Evolutionary conservation across 1,140 invertebrate species (phyloP).

Genomic region (Lordiphosa clarofinis): DNA sequence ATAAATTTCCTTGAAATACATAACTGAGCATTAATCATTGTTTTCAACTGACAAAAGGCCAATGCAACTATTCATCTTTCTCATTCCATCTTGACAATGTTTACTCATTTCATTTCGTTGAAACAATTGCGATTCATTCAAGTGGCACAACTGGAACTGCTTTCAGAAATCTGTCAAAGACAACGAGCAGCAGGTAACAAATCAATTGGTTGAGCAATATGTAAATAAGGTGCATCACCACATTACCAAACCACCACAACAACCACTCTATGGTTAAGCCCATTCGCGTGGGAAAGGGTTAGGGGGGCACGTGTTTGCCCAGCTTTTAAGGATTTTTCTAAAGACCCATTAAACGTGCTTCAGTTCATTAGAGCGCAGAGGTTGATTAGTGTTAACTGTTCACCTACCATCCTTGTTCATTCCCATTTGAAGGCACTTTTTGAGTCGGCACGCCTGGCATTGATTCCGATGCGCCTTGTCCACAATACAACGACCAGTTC

Average conservation of each 20-base stretch:
- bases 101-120: constrained; percentile 22
- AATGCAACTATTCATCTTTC: no score
- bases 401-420: constrained; percentile 99
- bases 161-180: constrained; percentile 72
- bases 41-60: no score
- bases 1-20: no score
- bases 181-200: constrained; percentile 72
- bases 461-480: constrained; percentile 99
- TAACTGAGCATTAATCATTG: no score
- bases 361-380: constrained; percentile 67
- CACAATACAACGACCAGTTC: constrained; percentile 96
- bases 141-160: constrained; percentile 47
- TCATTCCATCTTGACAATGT: not conserved
- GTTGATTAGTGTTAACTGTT: constrained; percentile 18
- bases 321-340: constrained; percentile 51
- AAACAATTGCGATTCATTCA: constrained; percentile 52
- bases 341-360: constrained; percentile 69
- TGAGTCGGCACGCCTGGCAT: constrained; percentile 97
- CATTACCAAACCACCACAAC: no score
- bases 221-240: constrained; percentile 61
- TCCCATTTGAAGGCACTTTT: constrained; percentile 99
- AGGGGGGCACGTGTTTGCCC: constrained; percentile 42
- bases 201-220: constrained; percentile 76
- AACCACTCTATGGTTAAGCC: constrained; percentile 1
- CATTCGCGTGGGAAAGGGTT: constrained; percentile 40